Evolutionary conservation across 2,888 invertebrate species (phyloP).

Genomic region (Pseudococcus longispinus): DNA sequence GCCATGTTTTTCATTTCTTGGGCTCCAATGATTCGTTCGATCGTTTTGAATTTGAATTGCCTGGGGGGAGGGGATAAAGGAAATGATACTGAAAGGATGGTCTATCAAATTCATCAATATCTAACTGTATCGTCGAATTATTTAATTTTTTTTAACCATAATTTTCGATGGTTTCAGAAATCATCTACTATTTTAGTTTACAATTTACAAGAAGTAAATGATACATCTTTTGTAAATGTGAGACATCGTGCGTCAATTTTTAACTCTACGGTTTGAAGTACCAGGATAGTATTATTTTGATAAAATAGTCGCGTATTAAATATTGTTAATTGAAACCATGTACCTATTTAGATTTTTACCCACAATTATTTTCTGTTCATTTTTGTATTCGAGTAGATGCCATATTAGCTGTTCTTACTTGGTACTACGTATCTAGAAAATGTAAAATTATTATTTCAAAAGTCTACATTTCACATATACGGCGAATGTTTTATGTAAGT

Average conservation of each 20-base stretch:
- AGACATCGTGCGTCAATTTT: background rate
- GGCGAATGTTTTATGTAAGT: too few species aligned
- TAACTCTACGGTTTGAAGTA: background rate
- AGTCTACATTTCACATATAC: too few species aligned
- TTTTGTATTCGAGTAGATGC: background rate
- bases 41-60: background rate
- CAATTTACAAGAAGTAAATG: background rate
- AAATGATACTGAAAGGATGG: background rate
- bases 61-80: too few species aligned
- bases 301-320: background rate
- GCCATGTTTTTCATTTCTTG: background rate
- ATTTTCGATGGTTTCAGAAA: background rate
- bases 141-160: background rate
- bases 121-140: background rate
- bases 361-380: background rate
- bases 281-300: constrained; percentile 7
- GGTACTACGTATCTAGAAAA: too few species aligned
- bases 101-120: background rate
- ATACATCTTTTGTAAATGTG: constrained; percentile 2
- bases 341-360: background rate
- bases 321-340: background rate
- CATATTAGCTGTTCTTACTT: background rate
- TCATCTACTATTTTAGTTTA: background rate
- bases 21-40: background rate
- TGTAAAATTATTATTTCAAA: too few species aligned